These are phyloP conservation scores for Drosophila neocordata DNA, from an alignment of 1,140 invertebrate species.

Conservation along the genomic window DNA sequence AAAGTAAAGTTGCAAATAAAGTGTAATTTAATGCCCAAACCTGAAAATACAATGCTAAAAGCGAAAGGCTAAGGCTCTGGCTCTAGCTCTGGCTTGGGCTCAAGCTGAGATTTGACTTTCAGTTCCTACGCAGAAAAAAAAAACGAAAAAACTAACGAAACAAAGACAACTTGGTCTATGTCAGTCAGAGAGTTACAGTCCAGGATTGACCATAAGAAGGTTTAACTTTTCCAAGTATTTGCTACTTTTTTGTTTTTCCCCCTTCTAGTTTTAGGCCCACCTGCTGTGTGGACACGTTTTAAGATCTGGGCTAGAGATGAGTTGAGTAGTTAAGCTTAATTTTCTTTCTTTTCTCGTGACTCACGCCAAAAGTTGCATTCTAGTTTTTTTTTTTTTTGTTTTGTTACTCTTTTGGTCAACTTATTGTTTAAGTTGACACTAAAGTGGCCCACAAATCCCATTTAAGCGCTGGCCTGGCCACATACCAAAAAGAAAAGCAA, in stretches of 20 bases:
- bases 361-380: conserved; percentile 6
- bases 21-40: conserved; percentile 4
- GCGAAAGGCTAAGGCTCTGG: conserved; percentile 43
- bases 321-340: conserved; percentile 3
- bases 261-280: conserved; percentile 29
- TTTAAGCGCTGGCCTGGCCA: conserved; percentile 64
- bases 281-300: conserved; percentile 65
- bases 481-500: neutral
- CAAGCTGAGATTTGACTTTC: conserved; percentile 46
- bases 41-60: conserved; percentile 40
- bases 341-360: conserved; percentile 5
- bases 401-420: conserved; percentile 39
- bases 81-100: neutral
- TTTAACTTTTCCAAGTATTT: conserved; percentile 34
- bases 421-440: conserved; percentile 80
- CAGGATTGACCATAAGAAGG: conserved; percentile 33
- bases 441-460: conserved; percentile 77
- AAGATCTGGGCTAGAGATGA: conserved; percentile 52
- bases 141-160: conserved; percentile 4
- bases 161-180: conserved; percentile 24
- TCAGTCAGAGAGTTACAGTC: conserved; percentile 26
- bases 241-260: neutral
- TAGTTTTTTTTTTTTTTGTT: conserved; percentile 30
- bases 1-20: conserved; percentile 24
- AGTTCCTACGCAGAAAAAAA: conserved; percentile 13